Conservation (phyloP, 2,113 vertebrate genomes). For the Mobula hypostoma region DNA sequence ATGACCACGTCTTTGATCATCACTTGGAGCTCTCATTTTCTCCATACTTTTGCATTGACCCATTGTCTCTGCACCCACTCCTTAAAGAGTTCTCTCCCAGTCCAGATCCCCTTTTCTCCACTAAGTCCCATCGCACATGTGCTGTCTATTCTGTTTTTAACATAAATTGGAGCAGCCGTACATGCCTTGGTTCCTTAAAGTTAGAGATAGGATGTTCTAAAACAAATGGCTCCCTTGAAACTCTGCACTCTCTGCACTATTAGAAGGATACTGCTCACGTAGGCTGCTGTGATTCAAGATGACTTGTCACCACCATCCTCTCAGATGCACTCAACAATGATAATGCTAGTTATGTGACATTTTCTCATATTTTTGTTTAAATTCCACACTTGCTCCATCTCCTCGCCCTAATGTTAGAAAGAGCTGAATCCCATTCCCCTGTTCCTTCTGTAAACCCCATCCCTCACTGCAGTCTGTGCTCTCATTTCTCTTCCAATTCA, state of each 20-base stretch:
- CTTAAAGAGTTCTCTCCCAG: not conserved
- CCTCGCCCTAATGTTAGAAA: not conserved
- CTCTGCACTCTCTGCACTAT: not conserved
- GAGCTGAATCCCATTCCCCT: not conserved
- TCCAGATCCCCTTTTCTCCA: not conserved
- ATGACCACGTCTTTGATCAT: not conserved
- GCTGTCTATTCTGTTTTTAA: not conserved
- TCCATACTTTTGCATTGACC: too few species aligned
- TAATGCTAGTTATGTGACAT: not conserved
- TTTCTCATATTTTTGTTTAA: not conserved
- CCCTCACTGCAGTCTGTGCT: not conserved
- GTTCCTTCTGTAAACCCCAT: not conserved
- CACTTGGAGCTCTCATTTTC: too few species aligned
- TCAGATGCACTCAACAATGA: not conserved
- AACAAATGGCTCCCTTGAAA: not conserved
- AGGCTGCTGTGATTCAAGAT: not conserved
- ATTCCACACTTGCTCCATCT: not conserved
- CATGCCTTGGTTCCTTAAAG: not conserved
- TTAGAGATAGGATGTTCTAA: not conserved
- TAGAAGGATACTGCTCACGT: not conserved
- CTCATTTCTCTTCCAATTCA: not conserved
- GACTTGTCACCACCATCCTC: not conserved
- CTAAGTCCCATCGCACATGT: not conserved
- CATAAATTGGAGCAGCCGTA: not conserved
- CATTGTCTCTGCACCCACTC: not conserved